Evolutionary conservation across 2,113 vertebrate genomes (phyloP).

Genomic region (Gorsachius goisagi): DNA sequence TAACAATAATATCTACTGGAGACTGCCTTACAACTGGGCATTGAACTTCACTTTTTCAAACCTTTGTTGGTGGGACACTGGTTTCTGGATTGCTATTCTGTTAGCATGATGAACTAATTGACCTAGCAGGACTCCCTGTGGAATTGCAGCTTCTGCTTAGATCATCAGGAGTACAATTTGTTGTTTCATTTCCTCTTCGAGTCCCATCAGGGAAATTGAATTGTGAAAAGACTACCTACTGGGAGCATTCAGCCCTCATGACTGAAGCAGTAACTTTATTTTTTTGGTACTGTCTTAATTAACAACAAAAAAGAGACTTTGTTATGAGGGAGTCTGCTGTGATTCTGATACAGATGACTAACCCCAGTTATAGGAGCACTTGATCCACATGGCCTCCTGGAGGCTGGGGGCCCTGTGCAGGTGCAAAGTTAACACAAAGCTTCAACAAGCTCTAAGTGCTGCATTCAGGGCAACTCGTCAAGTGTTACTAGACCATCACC

Average conservation of each 20-base stretch:
- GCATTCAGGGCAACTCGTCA: neutral
- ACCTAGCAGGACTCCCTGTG: slow-evolving; percentile 67
- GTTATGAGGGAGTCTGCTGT: slow-evolving; percentile 61
- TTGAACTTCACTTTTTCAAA: slow-evolving; percentile 40
- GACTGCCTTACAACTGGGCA: neutral
- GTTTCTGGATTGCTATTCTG: slow-evolving; percentile 62
- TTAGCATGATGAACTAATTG: slow-evolving; percentile 74
- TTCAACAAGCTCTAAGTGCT: neutral
- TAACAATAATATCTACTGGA: slow-evolving; percentile 37
- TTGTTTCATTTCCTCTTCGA: slow-evolving; percentile 78
- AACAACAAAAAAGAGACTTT: slow-evolving; percentile 70
- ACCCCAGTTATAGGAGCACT: slow-evolving; percentile 44
- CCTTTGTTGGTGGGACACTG: slow-evolving; percentile 42
- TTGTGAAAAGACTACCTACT: slow-evolving; percentile 75
- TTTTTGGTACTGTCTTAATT: slow-evolving; percentile 77
- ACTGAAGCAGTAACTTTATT: slow-evolving; percentile 73
- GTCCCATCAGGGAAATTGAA: slow-evolving; percentile 73
- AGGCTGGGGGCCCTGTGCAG: slow-evolving; percentile 47
- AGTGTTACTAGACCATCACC: neutral
- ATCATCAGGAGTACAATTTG: slow-evolving; percentile 76
- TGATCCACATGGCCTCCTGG: slow-evolving; percentile 23
- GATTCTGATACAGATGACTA: slow-evolving; percentile 68
- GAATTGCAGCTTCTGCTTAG: slow-evolving; percentile 74
- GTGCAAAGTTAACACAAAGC: slow-evolving; percentile 46
- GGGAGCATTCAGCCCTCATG: slow-evolving; percentile 70